Evolutionary conservation across 2,113 vertebrate genomes (phyloP), one percentile per base, ranked within the genome.

Genomic region (Amphiprion percula): DNA sequence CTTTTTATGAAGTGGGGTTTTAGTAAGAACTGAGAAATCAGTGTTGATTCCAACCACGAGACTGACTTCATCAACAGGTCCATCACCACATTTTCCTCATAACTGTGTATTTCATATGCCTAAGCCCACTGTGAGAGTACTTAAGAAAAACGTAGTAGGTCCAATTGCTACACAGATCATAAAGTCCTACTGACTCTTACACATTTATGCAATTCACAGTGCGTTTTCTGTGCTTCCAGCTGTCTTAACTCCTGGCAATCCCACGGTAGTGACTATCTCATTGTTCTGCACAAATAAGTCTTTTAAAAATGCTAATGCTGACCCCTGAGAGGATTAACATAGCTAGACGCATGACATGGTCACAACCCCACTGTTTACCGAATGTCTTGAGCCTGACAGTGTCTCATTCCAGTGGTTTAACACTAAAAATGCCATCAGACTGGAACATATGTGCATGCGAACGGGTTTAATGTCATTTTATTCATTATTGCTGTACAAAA

Each of bases 251-350:
- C 64, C 17, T 19, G 10, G 58, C 21, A 61, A 63, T 76, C 70
- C 60, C 30, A n/a, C 10, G 62, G 16, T 33, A 79, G 55, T 82
- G 82, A 84, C 75, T 66, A 64, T 79, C 56, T 88, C 70, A 73
- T 89, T 93, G 84, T 88, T 91, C 85, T 24, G 44, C 61, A 74
- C 63, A 75, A 87, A 83, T 71, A 79, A 64, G 49, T 58, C 60
- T 74, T 77, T 87, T 81, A 60, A 69, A 83, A 82, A 82, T 37
- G 69, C 50, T 60, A 68, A 68, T 75, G n/a, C 63, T 88, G 82
- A 82, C 79, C 80, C 69, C 61, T 78, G 58, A 82, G 77, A 81
- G 83, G 88, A 90, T 91, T 88, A 87, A 59, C 86, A 84, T 79
- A 67, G 78, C 71, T 55, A 63, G 71, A 67, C 68, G 75, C 81